Evolutionary conservation across 2,113 vertebrate species (phyloP).

Genomic region (Lepus americanus): DNA sequence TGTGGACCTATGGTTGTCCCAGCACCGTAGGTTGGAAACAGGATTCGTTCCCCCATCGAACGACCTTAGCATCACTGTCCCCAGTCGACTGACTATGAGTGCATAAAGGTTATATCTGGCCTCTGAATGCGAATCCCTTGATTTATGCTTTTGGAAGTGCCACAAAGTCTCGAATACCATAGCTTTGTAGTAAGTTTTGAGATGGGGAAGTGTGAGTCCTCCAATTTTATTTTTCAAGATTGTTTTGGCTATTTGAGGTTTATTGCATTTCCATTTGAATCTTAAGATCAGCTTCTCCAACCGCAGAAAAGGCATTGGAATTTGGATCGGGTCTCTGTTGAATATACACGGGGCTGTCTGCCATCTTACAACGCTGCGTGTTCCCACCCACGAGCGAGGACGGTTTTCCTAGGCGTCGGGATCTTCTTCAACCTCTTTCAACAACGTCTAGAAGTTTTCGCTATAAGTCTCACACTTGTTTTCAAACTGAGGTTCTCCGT

Average conservation of each 20-base stretch:
- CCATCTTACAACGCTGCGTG: neutral
- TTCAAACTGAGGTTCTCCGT: too few species aligned
- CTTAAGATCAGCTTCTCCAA: neutral
- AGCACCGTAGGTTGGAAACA: neutral
- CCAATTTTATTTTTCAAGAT: constrained; percentile 15
- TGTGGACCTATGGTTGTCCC: neutral
- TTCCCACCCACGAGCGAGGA: neutral
- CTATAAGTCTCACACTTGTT: neutral
- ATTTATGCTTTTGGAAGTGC: neutral
- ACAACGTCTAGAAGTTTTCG: neutral
- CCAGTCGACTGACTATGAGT: neutral
- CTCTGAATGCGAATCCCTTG: neutral
- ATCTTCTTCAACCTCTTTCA: constrained; percentile 18
- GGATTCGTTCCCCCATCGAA: neutral
- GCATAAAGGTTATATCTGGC: neutral
- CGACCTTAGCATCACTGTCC: neutral
- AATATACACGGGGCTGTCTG: neutral
- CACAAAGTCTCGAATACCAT: neutral
- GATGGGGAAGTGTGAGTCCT: neutral
- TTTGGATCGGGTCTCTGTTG: neutral
- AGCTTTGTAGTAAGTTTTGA: neutral
- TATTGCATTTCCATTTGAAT: neutral
- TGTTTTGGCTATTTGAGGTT: neutral
- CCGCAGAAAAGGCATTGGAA: constrained; percentile 12
- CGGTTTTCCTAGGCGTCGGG: constrained; percentile 12